phyloP scores from a whole-genome alignment of 2,113 vertebrate genomes.

The Oriolus oriolus region DNA sequence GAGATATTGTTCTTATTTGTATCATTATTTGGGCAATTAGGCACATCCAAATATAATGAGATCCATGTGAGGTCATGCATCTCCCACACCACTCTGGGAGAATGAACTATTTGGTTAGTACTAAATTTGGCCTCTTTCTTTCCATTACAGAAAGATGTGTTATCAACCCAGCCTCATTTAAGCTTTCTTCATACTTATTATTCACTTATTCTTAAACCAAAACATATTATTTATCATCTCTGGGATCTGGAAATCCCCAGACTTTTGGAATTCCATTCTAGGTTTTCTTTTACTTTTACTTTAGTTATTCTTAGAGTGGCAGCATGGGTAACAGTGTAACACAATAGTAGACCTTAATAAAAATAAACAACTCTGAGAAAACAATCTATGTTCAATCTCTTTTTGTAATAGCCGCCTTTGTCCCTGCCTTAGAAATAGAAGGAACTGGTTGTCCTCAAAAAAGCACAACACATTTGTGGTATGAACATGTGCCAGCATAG shows the following conservation, averaged over 20 bases:
- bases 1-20: neutral
- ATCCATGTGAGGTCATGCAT: fast-evolving
- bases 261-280: neutral
- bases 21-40: neutral
- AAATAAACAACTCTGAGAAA: neutral
- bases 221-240: neutral
- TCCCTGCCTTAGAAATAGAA: neutral
- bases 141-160: neutral
- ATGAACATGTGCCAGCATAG: neutral
- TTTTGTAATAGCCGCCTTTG: neutral
- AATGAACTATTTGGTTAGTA: neutral
- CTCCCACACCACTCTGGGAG: neutral
- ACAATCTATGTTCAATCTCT: neutral
- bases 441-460: neutral
- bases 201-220: neutral
- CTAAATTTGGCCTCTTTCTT: neutral
- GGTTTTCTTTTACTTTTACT: neutral
- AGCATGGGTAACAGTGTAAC: neutral
- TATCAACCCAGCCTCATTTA: neutral
- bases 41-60: neutral
- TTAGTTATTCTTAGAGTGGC: neutral
- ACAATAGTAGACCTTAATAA: neutral
- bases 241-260: neutral
- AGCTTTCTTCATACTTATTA: neutral
- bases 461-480: neutral